A percentile compares a stretch with the other conserved stretches of the same genome.
Conservation (phyloP, 2,113 vertebrate species). For the Sturnira hondurensis region DNA sequence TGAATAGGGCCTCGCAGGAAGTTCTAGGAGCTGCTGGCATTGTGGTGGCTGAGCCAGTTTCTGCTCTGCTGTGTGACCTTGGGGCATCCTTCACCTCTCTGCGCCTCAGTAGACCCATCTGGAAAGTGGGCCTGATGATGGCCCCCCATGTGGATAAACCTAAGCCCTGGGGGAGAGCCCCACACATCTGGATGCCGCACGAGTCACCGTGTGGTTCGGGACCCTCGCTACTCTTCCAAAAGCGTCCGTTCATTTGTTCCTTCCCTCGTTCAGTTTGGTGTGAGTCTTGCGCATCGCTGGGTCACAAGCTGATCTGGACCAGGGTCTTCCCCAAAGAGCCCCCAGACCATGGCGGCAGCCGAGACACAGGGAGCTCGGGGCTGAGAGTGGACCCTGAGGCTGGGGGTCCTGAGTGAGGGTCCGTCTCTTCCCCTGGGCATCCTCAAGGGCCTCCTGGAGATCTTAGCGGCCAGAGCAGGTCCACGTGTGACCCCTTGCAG, state of each 20-base stretch:
- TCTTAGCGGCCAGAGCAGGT: not conserved
- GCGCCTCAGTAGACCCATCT: not conserved
- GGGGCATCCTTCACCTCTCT: not conserved
- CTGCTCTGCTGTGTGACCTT: not conserved
- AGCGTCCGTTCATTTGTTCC: rapidly evolving
- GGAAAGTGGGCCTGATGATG: not conserved
- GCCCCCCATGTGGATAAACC: too few relatives aligned
- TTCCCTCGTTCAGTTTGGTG: not conserved
- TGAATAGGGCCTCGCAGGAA: rapidly evolving
- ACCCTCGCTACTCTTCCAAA: not conserved
- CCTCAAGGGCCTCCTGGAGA: too few relatives aligned
- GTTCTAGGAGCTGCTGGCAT: rapidly evolving
- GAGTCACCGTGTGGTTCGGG: not conserved
- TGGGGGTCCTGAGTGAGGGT: not conserved
- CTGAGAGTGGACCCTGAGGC: not conserved
- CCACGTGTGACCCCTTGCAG: not conserved
- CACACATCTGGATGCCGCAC: rapidly evolving
- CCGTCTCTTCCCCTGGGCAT: not conserved
- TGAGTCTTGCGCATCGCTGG: rapidly evolving
- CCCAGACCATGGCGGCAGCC: not conserved
- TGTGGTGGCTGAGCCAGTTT: rapidly evolving
- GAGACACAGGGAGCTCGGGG: not conserved
- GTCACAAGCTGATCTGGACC: not conserved
- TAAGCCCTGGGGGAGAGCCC: not conserved
- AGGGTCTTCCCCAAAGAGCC: not conserved